These are phyloP conservation scores for Holotrichia oblita DNA, from an alignment of 1,140 invertebrate species.

Conservation along the genomic window DNA sequence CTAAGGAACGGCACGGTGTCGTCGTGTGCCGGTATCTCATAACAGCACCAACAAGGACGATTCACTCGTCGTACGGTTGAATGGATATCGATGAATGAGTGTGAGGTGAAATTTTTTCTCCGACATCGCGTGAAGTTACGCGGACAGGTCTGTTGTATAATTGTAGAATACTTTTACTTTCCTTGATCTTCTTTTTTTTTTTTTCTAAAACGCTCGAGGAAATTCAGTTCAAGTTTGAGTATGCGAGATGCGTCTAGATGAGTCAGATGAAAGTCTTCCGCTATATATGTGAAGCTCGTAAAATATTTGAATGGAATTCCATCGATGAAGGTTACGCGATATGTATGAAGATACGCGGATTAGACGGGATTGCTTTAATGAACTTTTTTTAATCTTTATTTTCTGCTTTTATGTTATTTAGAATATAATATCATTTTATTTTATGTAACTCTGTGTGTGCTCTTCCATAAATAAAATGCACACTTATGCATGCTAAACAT, in stretches of 20 bases:
- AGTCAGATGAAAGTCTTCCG: neutral
- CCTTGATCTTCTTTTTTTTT: neutral
- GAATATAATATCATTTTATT: too few species aligned
- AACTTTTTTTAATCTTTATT: too few species aligned
- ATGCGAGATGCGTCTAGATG: conserved; percentile 5
- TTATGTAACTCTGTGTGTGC: too few species aligned
- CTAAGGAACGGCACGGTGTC: neutral
- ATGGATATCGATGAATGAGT: neutral
- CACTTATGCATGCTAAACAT: too few species aligned
- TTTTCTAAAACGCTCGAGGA: neutral
- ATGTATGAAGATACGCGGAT: too few species aligned
- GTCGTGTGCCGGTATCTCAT: neutral
- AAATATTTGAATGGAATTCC: conserved; percentile 16
- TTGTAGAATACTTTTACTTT: neutral
- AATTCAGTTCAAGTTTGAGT: neutral
- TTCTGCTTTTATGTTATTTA: too few species aligned
- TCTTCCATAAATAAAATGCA: too few species aligned
- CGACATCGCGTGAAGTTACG: neutral
- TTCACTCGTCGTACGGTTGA: neutral
- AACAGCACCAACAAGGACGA: neutral
- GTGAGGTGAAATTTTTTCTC: conserved; percentile 1
- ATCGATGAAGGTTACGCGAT: neutral
- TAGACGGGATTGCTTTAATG: too few species aligned
- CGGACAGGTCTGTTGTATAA: neutral
- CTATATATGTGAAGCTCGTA: neutral